Percentiles rank a stretch among this genome's conserved stretches.
Conservation (phyloP, 2,888 invertebrate genomes). For the Anagyrus pseudococci region DNA sequence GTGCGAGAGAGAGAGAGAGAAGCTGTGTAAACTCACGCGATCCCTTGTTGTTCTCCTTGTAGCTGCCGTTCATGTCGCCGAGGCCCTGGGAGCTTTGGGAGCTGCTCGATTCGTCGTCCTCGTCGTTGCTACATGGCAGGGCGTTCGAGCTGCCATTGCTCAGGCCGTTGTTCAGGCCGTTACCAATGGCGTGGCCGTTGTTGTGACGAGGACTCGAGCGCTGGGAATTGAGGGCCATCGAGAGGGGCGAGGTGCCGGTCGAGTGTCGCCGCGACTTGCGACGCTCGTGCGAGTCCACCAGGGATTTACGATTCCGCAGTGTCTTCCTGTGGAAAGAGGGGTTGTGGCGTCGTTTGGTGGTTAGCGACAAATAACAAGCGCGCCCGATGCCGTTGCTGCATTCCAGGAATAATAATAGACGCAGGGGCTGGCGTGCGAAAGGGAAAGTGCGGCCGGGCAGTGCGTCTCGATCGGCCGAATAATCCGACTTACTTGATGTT, state of each 20-base stretch:
- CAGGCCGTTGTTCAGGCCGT: slow-evolving; percentile 53
- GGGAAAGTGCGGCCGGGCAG: no score
- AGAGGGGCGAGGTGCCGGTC: slow-evolving; percentile 70
- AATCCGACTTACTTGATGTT: slow-evolving; percentile 65
- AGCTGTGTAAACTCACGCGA: neutral
- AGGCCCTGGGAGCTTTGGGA: slow-evolving; percentile 67
- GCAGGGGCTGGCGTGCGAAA: no score
- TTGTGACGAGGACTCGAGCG: slow-evolving; percentile 54
- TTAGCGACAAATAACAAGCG: no score
- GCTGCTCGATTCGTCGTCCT: slow-evolving; percentile 68
- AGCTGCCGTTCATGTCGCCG: slow-evolving; percentile 65
- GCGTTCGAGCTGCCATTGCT: slow-evolving; percentile 45
- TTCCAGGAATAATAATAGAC: no score
- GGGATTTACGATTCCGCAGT: slow-evolving; percentile 72
- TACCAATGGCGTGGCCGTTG: slow-evolving; percentile 53
- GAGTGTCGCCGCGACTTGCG: slow-evolving; percentile 82
- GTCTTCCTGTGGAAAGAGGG: slow-evolving; percentile 75
- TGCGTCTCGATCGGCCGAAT: no score
- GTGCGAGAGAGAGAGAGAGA: slow-evolving; percentile 1
- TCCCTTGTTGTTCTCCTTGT: slow-evolving; percentile 54
- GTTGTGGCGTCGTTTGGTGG: no score
- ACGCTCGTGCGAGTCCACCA: slow-evolving; percentile 70
- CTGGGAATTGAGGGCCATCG: slow-evolving; percentile 56
- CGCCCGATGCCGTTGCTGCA: no score
- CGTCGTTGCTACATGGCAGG: slow-evolving; percentile 51